Conservation (phyloP, 2,113 vertebrate genomes). For the Callaeas wilsoni region DNA sequence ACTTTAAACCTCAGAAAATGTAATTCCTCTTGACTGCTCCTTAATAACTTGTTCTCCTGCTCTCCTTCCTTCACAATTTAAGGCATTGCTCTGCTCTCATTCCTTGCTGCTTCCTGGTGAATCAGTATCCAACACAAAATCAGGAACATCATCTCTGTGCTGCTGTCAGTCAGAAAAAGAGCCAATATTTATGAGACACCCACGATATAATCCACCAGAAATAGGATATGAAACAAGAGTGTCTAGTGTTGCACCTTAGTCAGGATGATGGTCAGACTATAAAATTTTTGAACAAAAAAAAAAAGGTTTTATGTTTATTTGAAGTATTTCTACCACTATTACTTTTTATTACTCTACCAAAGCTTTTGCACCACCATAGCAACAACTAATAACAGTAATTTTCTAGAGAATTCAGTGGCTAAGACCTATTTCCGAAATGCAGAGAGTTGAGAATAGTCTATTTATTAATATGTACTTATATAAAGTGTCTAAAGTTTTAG, state of each 20-base stretch:
- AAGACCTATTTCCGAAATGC: not conserved
- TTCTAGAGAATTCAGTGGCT: not conserved
- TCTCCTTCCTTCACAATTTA: not conserved
- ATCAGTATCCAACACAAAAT: not conserved
- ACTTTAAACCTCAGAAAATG: constrained; percentile 26
- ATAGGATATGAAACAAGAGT: not conserved
- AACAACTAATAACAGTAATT: not conserved
- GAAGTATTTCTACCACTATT: not conserved
- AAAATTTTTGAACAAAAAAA: not conserved
- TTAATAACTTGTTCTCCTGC: not conserved
- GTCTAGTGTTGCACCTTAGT: not conserved
- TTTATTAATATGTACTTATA: not conserved
- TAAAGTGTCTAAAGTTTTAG: not conserved
- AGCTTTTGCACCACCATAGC: not conserved
- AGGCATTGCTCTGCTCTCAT: not conserved
- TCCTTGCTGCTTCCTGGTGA: not conserved
- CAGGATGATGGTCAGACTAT: not conserved
- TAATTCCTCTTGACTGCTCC: constrained; percentile 24
- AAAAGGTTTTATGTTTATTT: accelerated
- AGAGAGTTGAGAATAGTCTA: not conserved
- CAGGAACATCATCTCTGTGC: not conserved
- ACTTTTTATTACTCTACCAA: not conserved
- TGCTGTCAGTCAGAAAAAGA: not conserved
- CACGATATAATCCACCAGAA: not conserved
- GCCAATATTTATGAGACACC: not conserved